Base-by-base conservation (phyloP, 2,888 invertebrate species). In the Dryadula phaetusa region DNA sequence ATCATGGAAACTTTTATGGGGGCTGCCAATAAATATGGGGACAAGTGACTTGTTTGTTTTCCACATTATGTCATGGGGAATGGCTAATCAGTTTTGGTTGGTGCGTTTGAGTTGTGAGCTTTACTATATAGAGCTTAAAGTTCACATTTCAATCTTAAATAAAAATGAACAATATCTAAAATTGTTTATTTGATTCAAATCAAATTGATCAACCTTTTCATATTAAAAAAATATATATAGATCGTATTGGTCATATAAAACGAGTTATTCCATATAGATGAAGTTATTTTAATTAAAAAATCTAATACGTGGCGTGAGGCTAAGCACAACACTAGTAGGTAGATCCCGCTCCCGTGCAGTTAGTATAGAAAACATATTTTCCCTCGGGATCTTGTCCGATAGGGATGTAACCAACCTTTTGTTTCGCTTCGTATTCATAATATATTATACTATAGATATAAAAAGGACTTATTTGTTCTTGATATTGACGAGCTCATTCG, bases 1-100 rank as follows among this genome's bases (percentile, higher is more conserved):
- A 60, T 56, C 56, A 56, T 56, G 56, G 32, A 20, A 16, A 44
- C 28, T 60, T 60, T 58, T 60, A 44, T 60, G 60, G 60, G 60
- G 58, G 16, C 25, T 42, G 42, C 42, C 44, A 25, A 42, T 60
- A 42, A 44, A 60, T 60, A 60, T 60, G 16, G 60, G 28, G 22
- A 40, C 22, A 56, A 22, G 56, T 40, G 56, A 6, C 8, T 22
- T 40, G 56, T 56, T 56, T 40, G 40, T 56, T 8, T 56, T 56
- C 18, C n/a, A 56, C 22, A 22, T 56, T n/a, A 56, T 10, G 22
- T 40, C 25, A 54, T 8, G 40, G 56, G n/a, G 56, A 56, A n/a
- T 56, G 10, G 40, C 37, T 56, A 40, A 56, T 56, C 52, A 56
- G 40, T 5, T 20, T n/a, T 2, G 40, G 40, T n/a, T 40, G 1